Conservation (phyloP, 2,888 invertebrate genomes). For the Anthrax anthrax region DNA sequence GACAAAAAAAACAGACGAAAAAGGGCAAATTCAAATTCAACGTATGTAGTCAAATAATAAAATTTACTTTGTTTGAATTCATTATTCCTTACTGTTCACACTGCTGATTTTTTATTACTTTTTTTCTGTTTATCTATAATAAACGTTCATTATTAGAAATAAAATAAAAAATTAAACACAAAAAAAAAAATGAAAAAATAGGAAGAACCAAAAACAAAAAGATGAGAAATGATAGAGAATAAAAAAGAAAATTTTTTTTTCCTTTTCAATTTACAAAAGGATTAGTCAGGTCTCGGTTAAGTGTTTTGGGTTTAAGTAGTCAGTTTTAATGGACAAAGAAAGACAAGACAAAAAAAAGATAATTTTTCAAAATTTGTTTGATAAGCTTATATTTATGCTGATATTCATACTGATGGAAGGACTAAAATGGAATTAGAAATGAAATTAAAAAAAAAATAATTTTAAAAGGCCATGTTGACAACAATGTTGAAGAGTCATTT, state of each 20-base stretch:
- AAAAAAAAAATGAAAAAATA: no score
- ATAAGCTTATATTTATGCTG: slow-evolving; percentile 2
- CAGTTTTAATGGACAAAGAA: slow-evolving; percentile 4
- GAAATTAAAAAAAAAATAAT: no score
- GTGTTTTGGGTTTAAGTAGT: slow-evolving; percentile 1
- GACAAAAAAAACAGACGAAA: no score
- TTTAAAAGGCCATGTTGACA: no score
- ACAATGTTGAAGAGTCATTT: no score
- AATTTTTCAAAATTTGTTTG: no score
- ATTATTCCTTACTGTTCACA: background rate
- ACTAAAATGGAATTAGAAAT: no score
- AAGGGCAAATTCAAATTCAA: no score
- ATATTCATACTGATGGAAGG: no score
- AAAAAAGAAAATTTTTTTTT: background rate
- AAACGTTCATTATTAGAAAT: background rate
- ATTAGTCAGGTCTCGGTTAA: slow-evolving; percentile 26
- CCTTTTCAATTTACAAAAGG: slow-evolving; percentile 27
- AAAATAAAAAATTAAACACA: background rate
- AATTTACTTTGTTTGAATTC: background rate
- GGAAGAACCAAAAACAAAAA: no score
- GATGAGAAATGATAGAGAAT: no score
- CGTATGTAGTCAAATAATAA: background rate
- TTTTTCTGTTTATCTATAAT: background rate
- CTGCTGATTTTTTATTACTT: slow-evolving; percentile 1
- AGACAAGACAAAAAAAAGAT: no score